Base-by-base conservation (phyloP, 1,140 invertebrate species). In the Pemphigus obesinymphae region DNA sequence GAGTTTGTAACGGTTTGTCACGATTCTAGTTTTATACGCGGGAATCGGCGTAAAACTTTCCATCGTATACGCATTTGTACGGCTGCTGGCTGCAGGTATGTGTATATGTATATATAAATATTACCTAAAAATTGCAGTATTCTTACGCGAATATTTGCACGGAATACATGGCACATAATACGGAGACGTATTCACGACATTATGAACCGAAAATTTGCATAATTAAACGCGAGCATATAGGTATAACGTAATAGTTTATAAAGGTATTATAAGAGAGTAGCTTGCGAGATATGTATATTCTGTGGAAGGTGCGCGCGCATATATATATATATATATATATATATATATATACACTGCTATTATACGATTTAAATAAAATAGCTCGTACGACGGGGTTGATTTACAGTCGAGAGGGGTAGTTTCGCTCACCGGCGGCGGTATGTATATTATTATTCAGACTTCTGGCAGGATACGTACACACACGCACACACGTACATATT, bases 391-490 rank as follows among this genome's bases (percentile, higher is more conserved):
- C 45, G n/a, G 45, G 73, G 48, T 76, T 76, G 45, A 76, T 76
- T 50, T 75, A 53, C 48, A 29, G 26, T 26, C 45, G 15, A 31
- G 26, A 75, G 48, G 45, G 29, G 34, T 29, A 26, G 34, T 31
- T 73, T 73, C 23, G 45, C 40, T 73, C 70, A 73, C 23, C 31
- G 50, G 29, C 31, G 73, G 73, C 31, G 29, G 73, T 37, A 50
- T 34, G 13, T 66, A 15, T 75, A 73, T 76, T 68, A 76, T 34
- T 76, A 76, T 76, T 76, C 48, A 76, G 73, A 76, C 73, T 76
- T 76, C 63, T 68, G 73, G 73, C 29, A 15, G 17, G 4, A 1
- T 23, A 23, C 20, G 3, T 3, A 34, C n/a, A 63, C 15, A 63
- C 58, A 20, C 23, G 20, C 31, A 20, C 10, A 66, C 61, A n/a